Percentiles rank a stretch among this genome's conserved stretches.
These are phyloP conservation scores for Paramuricea clavata DNA, from an alignment of 92 coral and sea anemone species.

Conservation along the genomic window DNA sequence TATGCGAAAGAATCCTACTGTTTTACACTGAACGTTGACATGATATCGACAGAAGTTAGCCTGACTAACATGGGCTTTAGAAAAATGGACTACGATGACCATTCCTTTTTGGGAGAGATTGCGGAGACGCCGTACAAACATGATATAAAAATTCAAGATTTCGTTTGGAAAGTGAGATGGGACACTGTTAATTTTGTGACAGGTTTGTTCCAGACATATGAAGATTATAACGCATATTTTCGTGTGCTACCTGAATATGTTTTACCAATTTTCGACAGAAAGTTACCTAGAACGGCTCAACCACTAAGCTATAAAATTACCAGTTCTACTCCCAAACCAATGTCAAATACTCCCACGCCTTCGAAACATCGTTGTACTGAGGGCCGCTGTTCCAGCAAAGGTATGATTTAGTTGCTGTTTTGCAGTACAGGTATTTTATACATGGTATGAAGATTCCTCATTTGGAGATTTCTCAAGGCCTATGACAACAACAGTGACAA, in stretches of 20 bases:
- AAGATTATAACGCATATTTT: neutral
- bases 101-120: neutral
- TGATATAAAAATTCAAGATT: constrained; percentile 10
- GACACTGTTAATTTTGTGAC: constrained; percentile 20
- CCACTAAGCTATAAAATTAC: too few species aligned
- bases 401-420: neutral
- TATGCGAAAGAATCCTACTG: neutral
- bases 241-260: neutral
- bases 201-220: constrained; percentile 5
- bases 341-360: neutral
- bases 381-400: neutral
- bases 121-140: neutral
- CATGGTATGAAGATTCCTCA: too few species aligned
- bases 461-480: too few species aligned
- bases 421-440: too few species aligned
- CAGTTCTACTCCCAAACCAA: neutral
- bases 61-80: neutral
- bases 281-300: too few species aligned
- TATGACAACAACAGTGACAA: too few species aligned
- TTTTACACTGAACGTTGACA: neutral
- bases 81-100: neutral
- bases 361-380: neutral
- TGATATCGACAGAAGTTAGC: neutral
- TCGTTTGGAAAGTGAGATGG: neutral
- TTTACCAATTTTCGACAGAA: neutral